Base-by-base conservation (phyloP, 1,140 invertebrate species). In the Kradibia gibbosae region DNA sequence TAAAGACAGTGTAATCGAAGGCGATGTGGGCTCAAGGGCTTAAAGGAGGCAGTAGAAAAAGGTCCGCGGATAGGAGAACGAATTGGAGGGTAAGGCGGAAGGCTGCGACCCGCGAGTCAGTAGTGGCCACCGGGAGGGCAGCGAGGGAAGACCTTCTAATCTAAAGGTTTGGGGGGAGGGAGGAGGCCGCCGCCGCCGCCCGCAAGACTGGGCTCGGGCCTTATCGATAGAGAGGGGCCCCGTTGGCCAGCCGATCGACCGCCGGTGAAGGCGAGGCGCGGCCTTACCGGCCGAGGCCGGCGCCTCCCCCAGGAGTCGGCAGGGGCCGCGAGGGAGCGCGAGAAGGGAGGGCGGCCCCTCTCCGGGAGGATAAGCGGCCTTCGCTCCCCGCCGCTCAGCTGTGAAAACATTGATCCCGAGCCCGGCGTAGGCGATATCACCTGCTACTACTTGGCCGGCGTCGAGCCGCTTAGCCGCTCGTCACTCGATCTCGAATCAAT, bases 321-420 rank as follows among this genome's bases (percentile, higher is more conserved):
- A 77, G 74, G 48, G 28, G 74, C 57, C 74, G 57, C 57, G 17
- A 65, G 22, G 36, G 15, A 34, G 11, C 5, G 13, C 25, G 42
- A 22, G 36, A 31, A 25, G 53, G 3, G 25, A 11, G 36, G 15
- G 48, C 45, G 13, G 55, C 42, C 34, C 45, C 22, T 48, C 22
- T 34, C 55, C 20, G 13, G 42, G 20, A 4, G 25, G 79, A 81
- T 75, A 81, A 75, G 71, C 73, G 73, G 80, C 80, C 70, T 81
- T 74, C 77, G n/a, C 50, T 57, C 28, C 1, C 72, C 31, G 60
- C 45, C 36, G 72, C 42, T 65, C 80, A 81, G 74, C 80, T 81
- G 80, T 75, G 65, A 75, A 81, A 81, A 77, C 80, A 81, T 81
- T 81, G 80, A 81, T 81, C 80, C 74, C 65, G 25, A 81, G 57